Conservation (phyloP, 2,888 invertebrate species). For the Acrobeloides nanus region DNA sequence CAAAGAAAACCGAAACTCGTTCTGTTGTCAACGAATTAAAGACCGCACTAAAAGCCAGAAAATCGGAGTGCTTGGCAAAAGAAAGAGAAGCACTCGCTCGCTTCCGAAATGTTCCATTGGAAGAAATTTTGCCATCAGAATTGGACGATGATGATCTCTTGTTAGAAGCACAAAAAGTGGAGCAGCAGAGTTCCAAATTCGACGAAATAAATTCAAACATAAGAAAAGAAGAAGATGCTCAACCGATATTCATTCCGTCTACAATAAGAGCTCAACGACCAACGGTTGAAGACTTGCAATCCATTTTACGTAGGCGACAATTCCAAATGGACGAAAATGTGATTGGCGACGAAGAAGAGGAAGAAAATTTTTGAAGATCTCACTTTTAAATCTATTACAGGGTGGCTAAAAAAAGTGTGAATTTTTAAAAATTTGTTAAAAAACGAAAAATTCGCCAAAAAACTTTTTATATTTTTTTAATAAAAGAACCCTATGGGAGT, state of each 20-base stretch:
- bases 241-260: no score
- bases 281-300: neutral
- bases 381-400: no score
- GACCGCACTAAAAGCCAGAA: conserved; percentile 6
- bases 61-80: conserved; percentile 11
- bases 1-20: neutral
- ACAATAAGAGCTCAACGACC: neutral
- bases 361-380: no score
- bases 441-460: no score
- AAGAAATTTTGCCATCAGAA: conserved; percentile 10
- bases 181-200: neutral
- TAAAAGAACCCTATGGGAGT: no score
- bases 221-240: neutral
- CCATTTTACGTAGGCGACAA: no score
- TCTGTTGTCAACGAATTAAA: conserved; percentile 11
- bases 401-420: no score
- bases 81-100: conserved; percentile 13
- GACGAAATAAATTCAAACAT: neutral
- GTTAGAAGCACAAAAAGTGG: neutral
- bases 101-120: conserved; percentile 6
- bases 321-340: no score
- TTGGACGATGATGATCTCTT: conserved; percentile 8
- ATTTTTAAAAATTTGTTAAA: no score
- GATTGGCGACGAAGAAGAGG: no score
- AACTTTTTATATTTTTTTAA: no score